Conservation (phyloP, 2,797 vertebrate species). For the Galago senegalensis region DNA sequence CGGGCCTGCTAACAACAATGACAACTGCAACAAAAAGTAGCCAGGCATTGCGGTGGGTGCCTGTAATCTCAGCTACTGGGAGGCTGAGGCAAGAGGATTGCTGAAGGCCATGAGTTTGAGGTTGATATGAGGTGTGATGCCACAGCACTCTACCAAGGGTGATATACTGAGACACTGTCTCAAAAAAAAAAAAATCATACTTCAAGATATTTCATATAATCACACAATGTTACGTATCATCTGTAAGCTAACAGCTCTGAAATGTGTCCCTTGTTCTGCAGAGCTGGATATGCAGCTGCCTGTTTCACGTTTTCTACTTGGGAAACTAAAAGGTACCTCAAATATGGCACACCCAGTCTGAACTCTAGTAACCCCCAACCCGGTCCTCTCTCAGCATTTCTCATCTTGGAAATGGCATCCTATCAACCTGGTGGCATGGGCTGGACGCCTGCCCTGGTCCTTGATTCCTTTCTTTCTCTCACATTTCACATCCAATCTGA, state of each 20-base stretch:
- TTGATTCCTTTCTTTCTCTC: not conserved
- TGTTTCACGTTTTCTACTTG: not conserved
- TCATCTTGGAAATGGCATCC: not conserved
- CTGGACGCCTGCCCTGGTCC: not conserved
- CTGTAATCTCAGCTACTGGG: too few species aligned
- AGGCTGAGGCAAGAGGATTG: too few species aligned
- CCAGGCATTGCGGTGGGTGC: too few species aligned
- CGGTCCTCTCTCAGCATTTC: not conserved
- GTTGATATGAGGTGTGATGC: too few species aligned
- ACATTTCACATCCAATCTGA: not conserved
- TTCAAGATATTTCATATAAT: not conserved
- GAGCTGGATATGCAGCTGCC: not conserved
- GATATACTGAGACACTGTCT: too few species aligned
- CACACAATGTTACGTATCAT: not conserved
- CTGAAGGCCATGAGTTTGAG: too few species aligned
- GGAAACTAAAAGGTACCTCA: not conserved
- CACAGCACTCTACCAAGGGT: too few species aligned
- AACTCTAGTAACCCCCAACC: not conserved
- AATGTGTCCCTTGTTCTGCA: not conserved
- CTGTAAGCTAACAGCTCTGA: not conserved
- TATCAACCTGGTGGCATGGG: not conserved
- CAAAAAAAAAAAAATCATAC: not conserved
- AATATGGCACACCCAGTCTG: not conserved
- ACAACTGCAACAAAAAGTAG: too few species aligned
- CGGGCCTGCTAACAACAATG: too few species aligned